Evolutionary conservation across 2,888 invertebrate genomes (phyloP).

Genomic region (Drosophila nigritarsus): DNA sequence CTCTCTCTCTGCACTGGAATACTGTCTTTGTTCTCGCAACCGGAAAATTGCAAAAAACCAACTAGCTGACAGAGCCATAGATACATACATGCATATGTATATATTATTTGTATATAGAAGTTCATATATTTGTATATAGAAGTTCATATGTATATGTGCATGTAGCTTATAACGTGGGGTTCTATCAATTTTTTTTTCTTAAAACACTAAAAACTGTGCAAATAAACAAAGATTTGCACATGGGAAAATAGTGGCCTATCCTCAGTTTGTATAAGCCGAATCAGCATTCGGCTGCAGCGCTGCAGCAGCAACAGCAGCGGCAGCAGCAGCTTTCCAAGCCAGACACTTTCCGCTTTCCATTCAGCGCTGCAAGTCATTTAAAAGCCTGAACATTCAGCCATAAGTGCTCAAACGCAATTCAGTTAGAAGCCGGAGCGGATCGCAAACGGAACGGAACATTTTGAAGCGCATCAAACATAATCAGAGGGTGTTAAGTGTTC

Average conservation of each 20-base stretch:
- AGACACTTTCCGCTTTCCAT: slow-evolving; percentile 62
- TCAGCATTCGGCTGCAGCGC: slow-evolving; percentile 26
- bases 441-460: slow-evolving; percentile 39
- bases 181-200: slow-evolving; percentile 26
- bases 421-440: slow-evolving; percentile 75
- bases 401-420: slow-evolving; percentile 72
- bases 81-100: not conserved
- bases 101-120: not conserved
- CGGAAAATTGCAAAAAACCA: slow-evolving; percentile 55
- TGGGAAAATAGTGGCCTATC: slow-evolving; percentile 40
- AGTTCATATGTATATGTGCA: not conserved
- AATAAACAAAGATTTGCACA: slow-evolving; percentile 56
- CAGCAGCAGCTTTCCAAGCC: slow-evolving; percentile 47
- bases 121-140: not conserved
- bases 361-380: slow-evolving; percentile 76
- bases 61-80: slow-evolving; percentile 16
- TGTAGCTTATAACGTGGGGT: slow-evolving; percentile 18
- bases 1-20: slow-evolving; percentile 46
- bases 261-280: slow-evolving; percentile 48
- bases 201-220: slow-evolving; percentile 35
- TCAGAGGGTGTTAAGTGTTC: slow-evolving; percentile 7
- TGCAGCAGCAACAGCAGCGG: slow-evolving; percentile 16
- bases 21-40: slow-evolving; percentile 74
- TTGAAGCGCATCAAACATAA: slow-evolving; percentile 31
- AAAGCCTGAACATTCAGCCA: slow-evolving; percentile 73